Base-by-base conservation (phyloP, 2,797 vertebrate genomes). In the Cottoperca gobio region DNA sequence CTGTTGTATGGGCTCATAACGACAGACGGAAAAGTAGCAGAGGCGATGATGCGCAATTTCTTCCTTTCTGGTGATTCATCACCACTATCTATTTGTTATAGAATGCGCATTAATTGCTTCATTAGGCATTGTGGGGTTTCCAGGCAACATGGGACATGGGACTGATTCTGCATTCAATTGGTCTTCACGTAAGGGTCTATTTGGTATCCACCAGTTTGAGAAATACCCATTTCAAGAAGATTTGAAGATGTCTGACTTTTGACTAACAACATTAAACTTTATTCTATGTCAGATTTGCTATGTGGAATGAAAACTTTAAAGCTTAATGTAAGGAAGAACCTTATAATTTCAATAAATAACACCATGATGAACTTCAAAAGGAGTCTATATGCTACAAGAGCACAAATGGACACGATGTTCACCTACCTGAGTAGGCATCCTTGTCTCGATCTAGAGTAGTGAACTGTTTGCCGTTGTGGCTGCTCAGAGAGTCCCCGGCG, bases 381-480 rank as follows among this genome's bases (percentile, higher is more conserved):
- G 3, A 45, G 14, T 19, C 26, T 5, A 6, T 23, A 24, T 49
- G 14, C 9, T 49, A 28, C 0, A 46, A 6, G 0, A 28, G 7
- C 12, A 35, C 11, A 78, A 28, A 68, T 28, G 2, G 17, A 37
- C 17, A 1, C 46, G 1, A 9, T 46, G 53, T 21, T 11, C n/a
- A 0, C 33, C 3, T 77, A 93, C 98, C 98, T 94, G 97, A 91
- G 75, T 97, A 99, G 83, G 93, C 92, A 6, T 99, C 98, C 89
- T 97, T 97, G 88, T 99, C 98, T 53, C 96, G 95, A 90, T 99
- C 98, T 91, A 99, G 92, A 33, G 98, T 97, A 9, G 97, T 99
- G 90, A 99, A 99, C 65, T 97, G 97, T 89, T 99, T 99, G 8
- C 97, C 98, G 0, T 99, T 99, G 73, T 99, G 96, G 92, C 97